Evolutionary conservation across 2,888 invertebrate species (phyloP), one percentile per base, ranked within the genome.

Genomic region (Nudaria mundana): DNA sequence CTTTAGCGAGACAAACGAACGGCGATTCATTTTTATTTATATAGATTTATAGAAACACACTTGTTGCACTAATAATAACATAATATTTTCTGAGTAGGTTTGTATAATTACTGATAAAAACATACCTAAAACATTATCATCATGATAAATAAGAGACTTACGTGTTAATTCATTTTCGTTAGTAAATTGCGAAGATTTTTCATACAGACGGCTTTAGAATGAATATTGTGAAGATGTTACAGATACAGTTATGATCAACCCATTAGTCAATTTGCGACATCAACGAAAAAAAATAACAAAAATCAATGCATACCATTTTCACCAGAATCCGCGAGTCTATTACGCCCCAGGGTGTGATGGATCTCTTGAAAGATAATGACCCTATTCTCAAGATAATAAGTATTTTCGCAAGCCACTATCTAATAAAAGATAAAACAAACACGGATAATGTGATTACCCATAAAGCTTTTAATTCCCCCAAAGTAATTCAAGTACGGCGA

Each of bases 401-500:
- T 18, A 20, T 26, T 31, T 36, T 14, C 26, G 29, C 28, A 28
- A 31, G 28, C 16, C 29, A 30, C 38, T 25, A 26, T 28, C 13
- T 37, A 30, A 52, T 44, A 46, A 45, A 33, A 47, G 16, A 29
- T 46, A 24, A 6, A 15, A 52, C 38, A 58, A 66, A 51, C 48
- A 37, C 46, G 55, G 56, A 33, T 63, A 67, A 73, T 66, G 61
- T 64, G 56, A 66, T 68, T 70, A 67, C 58, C 56, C 52, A 63
- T 61, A 39, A 51, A 56, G 55, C 61, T 70, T 66, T 69, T 69
- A 68, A 72, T 72, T 69, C 57, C 13, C 28, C 43, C 39, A 37
- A 51, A 64, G 60, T 64, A 66, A 67, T 70, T 71, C 67, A 23
- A 66, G n/a, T n/a, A n/a, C n/a, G 64, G 56, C 49, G 63, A 57